Base-by-base conservation (phyloP, 64 coral and sea anemone species). In the Montipora cactus region DNA sequence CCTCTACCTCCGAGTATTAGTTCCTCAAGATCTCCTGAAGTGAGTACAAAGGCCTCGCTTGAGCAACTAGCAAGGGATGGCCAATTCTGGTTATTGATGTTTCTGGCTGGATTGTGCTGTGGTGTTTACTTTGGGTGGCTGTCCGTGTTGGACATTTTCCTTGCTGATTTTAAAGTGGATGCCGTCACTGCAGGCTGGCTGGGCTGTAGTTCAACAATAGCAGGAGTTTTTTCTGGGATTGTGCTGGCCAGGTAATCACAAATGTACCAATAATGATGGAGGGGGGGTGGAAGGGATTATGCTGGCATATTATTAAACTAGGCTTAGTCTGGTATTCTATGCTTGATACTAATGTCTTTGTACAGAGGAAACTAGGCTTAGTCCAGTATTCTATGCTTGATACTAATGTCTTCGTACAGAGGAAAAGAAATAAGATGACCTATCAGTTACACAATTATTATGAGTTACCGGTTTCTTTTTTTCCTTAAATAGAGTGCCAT, bases 61-160 rank as follows among this genome's bases (percentile, higher is more conserved):
- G 3, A 68, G 93, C 19, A 1, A 50, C 50, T 82, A 77, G 50
- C 89, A 9, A 86, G 19, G 20, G 68, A 86, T 21, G 44, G 44
- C 18, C 62, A 69, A 6, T 86, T 93, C 81, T 79, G 48, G 76
- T 58, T 94, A 57, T 84, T 97, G 10, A 83, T 75, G 4, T 5
- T 82, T 5, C n/a, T 97, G 18, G 87, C 91, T 74, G 76, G 87
- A 50, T 23, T 92, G 14, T 84, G 79, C 13, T 97, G 52, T 73
- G 92, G 92, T 46, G 48, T 97, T 14, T 91, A 88, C 23, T 94
- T 87, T 62, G 93, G 95, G 5, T 97, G 95, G 95, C 51, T 97
- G 59, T 89, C 89, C 28, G 73, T 97, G 28, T 80, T 97, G 4
- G 88, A 83, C 16, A 45, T 97, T 2, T 80, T 92, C 52, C 51